Conservation (phyloP, 2,113 vertebrate genomes). For the Polyodon spathula region DNA sequence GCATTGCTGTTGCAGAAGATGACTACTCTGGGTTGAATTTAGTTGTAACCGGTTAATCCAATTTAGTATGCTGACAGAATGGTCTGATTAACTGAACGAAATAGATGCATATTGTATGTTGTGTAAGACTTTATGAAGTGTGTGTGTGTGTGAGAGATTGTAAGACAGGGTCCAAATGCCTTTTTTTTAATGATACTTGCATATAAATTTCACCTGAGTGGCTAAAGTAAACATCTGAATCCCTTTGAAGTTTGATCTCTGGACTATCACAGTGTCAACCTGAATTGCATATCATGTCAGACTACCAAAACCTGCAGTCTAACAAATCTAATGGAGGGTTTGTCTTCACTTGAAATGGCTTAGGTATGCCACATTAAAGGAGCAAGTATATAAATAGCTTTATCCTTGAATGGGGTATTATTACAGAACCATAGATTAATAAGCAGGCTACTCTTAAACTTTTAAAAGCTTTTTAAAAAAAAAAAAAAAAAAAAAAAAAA, state of each 20-base stretch:
- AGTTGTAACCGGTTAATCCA: no score
- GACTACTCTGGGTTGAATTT: no score
- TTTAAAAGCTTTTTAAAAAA: slow-evolving; percentile 6
- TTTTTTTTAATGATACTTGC: no score
- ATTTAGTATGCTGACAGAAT: no score
- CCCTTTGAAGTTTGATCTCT: neutral
- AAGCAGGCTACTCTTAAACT: neutral
- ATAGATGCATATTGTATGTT: no score
- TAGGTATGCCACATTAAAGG: neutral
- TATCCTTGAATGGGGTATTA: slow-evolving; percentile 1
- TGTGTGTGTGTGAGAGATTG: no score
- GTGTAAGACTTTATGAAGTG: no score
- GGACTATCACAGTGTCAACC: neutral
- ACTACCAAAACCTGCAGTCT: neutral
- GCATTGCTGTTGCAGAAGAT: no score
- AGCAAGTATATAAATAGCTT: slow-evolving; percentile 3
- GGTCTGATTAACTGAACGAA: no score
- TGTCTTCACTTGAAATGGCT: neutral
- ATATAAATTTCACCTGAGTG: neutral
- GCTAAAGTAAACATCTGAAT: neutral
- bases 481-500: no score
- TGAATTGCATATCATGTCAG: neutral
- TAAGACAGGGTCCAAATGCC: no score
- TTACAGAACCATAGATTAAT: neutral
- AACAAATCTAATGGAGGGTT: neutral